Conservation (phyloP, 2,888 invertebrate species). For the Brachypalpus laphriformis region DNA sequence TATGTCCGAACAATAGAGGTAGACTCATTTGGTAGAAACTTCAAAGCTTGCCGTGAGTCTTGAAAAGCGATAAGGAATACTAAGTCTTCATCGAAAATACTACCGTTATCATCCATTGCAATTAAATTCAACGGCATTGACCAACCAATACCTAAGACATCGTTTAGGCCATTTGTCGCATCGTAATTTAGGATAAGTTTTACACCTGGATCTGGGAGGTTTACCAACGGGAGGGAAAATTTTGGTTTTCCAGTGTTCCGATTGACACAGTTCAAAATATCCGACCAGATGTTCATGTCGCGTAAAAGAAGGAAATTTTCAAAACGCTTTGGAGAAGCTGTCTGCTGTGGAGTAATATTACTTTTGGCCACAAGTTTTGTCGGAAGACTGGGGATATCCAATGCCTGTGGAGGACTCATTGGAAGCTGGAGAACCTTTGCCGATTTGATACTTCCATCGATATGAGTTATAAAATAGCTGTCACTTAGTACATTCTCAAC, state of each 20-base stretch:
- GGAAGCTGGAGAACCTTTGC: not conserved
- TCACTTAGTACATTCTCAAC: not conserved
- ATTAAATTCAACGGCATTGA: conserved; percentile 29
- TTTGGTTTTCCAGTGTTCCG: conserved; percentile 11
- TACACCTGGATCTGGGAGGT: conserved; percentile 3
- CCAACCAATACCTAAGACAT: conserved; percentile 39
- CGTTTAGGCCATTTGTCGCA: not conserved
- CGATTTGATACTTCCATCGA: not conserved
- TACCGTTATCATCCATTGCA: conserved; percentile 13
- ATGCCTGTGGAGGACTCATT: not conserved
- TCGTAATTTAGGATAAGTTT: conserved; percentile 31
- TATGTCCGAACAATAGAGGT: not conserved
- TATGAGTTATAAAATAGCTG: not conserved
- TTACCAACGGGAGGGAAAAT: conserved; percentile 22
- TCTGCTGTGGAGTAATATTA: not conserved
- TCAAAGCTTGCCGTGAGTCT: conserved; percentile 6
- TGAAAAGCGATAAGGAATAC: conserved; percentile 14
- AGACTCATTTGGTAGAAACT: not conserved
- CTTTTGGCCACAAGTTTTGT: not conserved
- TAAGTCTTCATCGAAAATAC: conserved; percentile 27
- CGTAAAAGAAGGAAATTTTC: not conserved
- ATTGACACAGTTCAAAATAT: conserved; percentile 5
- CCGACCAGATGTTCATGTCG: conserved; percentile 29
- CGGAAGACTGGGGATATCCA: no score
- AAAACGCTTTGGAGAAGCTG: not conserved